Evolutionary conservation across 2,888 invertebrate species (phyloP).

Genomic region (Drosophila pseudotakahashii): DNA sequence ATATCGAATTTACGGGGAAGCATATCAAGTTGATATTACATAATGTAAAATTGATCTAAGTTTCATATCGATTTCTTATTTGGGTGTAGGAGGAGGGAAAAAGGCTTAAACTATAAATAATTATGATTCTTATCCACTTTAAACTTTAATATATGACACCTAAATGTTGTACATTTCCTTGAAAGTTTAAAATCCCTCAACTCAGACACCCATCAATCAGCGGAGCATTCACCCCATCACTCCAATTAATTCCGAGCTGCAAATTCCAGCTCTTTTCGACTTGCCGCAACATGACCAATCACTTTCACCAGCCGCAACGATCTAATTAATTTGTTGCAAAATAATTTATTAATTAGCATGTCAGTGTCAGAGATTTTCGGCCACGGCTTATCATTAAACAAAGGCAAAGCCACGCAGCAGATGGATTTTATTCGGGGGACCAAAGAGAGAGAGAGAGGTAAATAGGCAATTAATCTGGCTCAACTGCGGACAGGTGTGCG

Average conservation of each 20-base stretch:
- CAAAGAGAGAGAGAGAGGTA: conserved; percentile 6
- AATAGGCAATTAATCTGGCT: conserved; percentile 66
- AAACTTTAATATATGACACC: too few relatives aligned
- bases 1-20: too few relatives aligned
- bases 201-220: conserved; percentile 26
- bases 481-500: conserved; percentile 52
- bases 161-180: too few relatives aligned
- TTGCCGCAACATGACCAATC: conserved; percentile 41
- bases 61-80: too few relatives aligned
- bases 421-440: neutral
- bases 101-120: too few relatives aligned
- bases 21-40: too few relatives aligned
- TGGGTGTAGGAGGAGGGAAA: too few relatives aligned
- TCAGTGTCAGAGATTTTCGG: conserved; percentile 60
- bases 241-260: neutral
- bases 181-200: neutral
- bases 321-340: conserved; percentile 74
- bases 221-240: neutral
- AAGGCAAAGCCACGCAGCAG: conserved; percentile 25
- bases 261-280: neutral
- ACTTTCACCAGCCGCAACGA: conserved; percentile 38
- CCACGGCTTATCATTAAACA: conserved; percentile 49
- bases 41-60: too few relatives aligned
- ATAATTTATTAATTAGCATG: conserved; percentile 74
- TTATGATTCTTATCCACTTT: too few relatives aligned